Base-by-base conservation (phyloP, 2,113 vertebrate genomes). In the Hoplias malabaricus region DNA sequence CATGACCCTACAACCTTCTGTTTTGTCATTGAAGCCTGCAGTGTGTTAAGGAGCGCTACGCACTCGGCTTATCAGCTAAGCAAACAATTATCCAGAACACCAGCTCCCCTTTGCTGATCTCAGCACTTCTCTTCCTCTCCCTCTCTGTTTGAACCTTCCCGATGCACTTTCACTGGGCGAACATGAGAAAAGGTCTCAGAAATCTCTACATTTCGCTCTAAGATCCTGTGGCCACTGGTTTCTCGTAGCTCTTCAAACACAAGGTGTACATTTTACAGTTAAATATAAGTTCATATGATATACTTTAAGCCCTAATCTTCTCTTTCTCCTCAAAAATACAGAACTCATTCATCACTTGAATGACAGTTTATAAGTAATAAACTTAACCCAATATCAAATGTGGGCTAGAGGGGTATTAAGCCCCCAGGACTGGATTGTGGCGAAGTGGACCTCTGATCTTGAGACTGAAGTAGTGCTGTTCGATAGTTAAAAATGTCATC, bases 121-220 rank as follows among this genome's bases (percentile, higher is more conserved):
- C 61, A 54, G 79, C 33, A 29, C 13, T 54, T 66, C 43, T 48
- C 19, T 67, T 46, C n/a, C n/a, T 21, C 57, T 5, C 2, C 36
- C 56, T 14, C 31, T 42, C 21, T 63, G 43, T 77, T 59, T 77
- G 1, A 50, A 34, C 25, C 42, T 48, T 73, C 16, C 29, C 27
- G 57, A 57, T 40, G 27, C 34, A 34, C 69, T 81, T 73, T 68
- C 69, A 73, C 59, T 40, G 38, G 33, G 42, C 33, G 43, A 67
- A 65, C 68, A 68, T 62, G 36, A 25, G 23, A 54, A 29, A 25
- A 12, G 31, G 78, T n/a, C 34, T 43, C 50, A 56, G 67, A 66
- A 69, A 77, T 2, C 57, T 62, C 27, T n/a, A 36, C 7, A 74
- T 38, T 38, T 66, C 66, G 1, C 68, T 40, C 56, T 78, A 11